These are phyloP conservation scores for Falco columbarius DNA, from an alignment of 2,797 vertebrate genomes.

Conservation along the genomic window DNA sequence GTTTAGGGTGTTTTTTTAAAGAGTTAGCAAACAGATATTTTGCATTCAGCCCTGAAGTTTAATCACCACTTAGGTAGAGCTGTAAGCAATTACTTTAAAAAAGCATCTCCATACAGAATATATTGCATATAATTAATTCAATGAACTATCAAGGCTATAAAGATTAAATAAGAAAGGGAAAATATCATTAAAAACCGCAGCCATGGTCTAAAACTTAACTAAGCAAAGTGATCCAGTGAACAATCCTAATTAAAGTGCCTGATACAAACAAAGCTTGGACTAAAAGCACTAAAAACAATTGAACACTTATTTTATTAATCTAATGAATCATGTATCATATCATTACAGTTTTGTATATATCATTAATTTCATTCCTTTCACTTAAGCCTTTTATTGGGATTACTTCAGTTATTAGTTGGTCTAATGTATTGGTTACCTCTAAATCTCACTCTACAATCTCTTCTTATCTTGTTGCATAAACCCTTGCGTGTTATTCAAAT, in stretches of 20 bases:
- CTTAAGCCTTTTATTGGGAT: conserved; percentile 99
- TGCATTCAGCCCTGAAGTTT: conserved; percentile 69
- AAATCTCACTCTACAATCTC: conserved; percentile 98
- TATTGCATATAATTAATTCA: conserved; percentile 92
- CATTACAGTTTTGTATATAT: conserved; percentile 99
- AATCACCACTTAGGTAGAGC: conserved; percentile 76
- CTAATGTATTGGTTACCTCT: conserved; percentile 99
- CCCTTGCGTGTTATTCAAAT: conserved; percentile 99
- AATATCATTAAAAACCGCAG: conserved; percentile 90
- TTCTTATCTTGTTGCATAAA: conserved; percentile 99
- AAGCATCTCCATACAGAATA: conserved; percentile 79
- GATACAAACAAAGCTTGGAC: conserved; percentile 92
- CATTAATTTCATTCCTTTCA: conserved; percentile 99
- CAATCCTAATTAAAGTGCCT: conserved; percentile 96
- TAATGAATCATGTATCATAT: conserved; percentile 99
- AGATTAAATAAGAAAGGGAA: conserved; percentile 95
- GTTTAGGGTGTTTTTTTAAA: not conserved
- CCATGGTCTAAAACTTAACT: conserved; percentile 94
- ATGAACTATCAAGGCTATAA: conserved; percentile 92
- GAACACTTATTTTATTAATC: conserved; percentile 98
- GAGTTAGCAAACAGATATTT: conserved; percentile 59
- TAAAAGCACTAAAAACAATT: conserved; percentile 91
- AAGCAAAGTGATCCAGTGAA: conserved; percentile 97
- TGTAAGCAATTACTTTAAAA: conserved; percentile 76
- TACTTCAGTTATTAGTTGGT: conserved; percentile 99